Percentiles rank a stretch among this genome's conserved stretches.
Evolutionary conservation across 2,888 invertebrate genomes (phyloP).

Genomic region (Drosophila merina): DNA sequence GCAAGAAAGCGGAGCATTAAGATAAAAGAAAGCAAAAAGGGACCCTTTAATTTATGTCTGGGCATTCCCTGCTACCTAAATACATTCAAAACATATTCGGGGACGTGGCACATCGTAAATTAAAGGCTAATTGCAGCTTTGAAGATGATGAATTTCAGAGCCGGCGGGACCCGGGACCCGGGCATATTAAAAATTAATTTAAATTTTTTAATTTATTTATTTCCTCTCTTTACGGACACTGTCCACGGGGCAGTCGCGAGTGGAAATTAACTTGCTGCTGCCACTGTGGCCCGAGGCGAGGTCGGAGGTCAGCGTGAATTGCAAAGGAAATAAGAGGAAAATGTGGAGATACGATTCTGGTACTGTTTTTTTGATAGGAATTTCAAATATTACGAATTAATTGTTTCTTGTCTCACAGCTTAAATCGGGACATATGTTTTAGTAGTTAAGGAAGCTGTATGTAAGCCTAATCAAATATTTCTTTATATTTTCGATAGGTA

Average conservation of each 20-base stretch:
- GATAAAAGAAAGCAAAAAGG: constrained; percentile 55
- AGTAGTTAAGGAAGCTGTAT: too few relatives aligned
- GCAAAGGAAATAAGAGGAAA: constrained; percentile 15
- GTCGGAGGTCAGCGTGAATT: constrained; percentile 23
- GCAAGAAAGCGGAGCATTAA: constrained; percentile 36
- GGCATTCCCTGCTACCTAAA: constrained; percentile 28
- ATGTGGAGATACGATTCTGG: neutral
- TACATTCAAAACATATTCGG: constrained; percentile 35
- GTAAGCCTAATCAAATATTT: too few relatives aligned
- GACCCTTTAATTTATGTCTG: constrained; percentile 65
- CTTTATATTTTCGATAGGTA: neutral
- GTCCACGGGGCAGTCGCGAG: constrained; percentile 33
- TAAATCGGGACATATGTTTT: neutral
- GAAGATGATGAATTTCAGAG: constrained; percentile 66
- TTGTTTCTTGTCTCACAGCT: neutral
- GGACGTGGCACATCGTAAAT: constrained; percentile 55
- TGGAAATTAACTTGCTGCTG: constrained; percentile 42
- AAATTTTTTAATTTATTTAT: constrained; percentile 66
- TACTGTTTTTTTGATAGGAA: neutral
- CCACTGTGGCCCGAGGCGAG: constrained; percentile 29
- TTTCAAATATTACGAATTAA: neutral
- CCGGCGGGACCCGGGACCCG: constrained; percentile 4
- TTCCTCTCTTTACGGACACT: constrained; percentile 28
- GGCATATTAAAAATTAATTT: constrained; percentile 72
- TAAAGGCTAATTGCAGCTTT: constrained; percentile 74